A percentile compares a stretch with the other conserved stretches of the same genome.
Conservation (phyloP, 2,113 vertebrate genomes). For the Dermatemys mawii region DNA sequence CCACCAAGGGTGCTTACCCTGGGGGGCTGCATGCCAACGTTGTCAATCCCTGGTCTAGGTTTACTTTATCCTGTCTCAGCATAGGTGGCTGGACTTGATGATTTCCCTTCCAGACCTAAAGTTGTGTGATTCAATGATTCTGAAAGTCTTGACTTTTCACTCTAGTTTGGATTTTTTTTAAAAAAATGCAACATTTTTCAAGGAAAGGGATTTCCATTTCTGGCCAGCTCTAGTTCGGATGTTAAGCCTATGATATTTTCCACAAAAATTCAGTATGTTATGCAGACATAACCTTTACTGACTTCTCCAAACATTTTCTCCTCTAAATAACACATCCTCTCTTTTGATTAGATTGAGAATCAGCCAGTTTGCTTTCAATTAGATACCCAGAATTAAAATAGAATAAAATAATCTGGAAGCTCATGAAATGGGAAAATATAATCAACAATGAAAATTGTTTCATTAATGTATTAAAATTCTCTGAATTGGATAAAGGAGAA, state of each 20-base stretch:
- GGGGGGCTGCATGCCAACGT: too few species aligned
- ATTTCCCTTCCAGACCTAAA: too few species aligned
- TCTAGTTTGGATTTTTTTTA: neutral
- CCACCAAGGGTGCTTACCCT: too few species aligned
- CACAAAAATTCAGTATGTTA: neutral
- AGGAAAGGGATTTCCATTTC: neutral
- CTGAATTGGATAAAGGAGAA: neutral
- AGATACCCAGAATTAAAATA: neutral
- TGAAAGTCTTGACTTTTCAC: too few species aligned
- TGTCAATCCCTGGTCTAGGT: too few species aligned
- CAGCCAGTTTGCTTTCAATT: too few species aligned
- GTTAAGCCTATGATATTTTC: neutral
- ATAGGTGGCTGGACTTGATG: too few species aligned
- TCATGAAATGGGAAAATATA: neutral
- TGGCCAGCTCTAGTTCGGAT: neutral
- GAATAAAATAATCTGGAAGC: neutral
- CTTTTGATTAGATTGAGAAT: neutral
- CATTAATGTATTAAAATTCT: too few species aligned
- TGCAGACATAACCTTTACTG: neutral
- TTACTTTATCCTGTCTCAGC: too few species aligned
- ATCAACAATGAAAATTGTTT: neutral
- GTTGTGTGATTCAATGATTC: too few species aligned
- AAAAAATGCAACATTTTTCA: neutral
- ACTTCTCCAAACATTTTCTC: neutral
- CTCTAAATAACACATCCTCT: neutral